Percentiles rank a stretch among this genome's conserved stretches.
These are phyloP conservation scores for Tauraco hartlaubi DNA, from an alignment of 2,797 vertebrate species.

Conservation along the genomic window DNA sequence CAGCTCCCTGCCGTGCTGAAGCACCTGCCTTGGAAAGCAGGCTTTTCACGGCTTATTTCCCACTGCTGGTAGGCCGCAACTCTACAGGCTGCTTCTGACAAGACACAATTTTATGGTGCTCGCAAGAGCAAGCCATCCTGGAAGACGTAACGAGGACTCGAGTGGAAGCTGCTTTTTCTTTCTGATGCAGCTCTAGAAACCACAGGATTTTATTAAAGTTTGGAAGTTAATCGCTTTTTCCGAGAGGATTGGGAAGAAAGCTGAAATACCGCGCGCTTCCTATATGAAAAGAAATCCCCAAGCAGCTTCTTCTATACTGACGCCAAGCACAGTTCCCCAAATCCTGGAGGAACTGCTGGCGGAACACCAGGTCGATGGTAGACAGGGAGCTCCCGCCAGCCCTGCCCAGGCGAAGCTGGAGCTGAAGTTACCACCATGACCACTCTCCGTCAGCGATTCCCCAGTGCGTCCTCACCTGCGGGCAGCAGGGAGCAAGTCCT, in stretches of 20 bases:
- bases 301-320: background rate
- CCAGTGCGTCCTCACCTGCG: accelerated
- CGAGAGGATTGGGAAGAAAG: background rate
- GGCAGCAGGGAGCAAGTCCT: background rate
- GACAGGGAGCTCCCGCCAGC: background rate
- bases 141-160: background rate
- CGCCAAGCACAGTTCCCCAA: accelerated
- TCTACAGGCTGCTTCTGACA: background rate
- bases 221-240: background rate
- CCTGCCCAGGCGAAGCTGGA: background rate
- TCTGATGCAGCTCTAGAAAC: background rate
- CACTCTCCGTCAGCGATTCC: background rate
- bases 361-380: accelerated
- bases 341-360: background rate
- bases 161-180: background rate
- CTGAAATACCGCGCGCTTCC: background rate
- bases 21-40: background rate
- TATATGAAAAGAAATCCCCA: background rate
- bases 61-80: background rate
- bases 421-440: background rate
- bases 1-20: background rate
- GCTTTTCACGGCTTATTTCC: background rate
- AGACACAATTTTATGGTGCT: background rate
- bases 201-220: background rate
- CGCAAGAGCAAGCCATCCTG: background rate